These are phyloP conservation scores for Odocoileus hemionus DNA, from an alignment of 2,113 vertebrate genomes.

Conservation along the genomic window DNA sequence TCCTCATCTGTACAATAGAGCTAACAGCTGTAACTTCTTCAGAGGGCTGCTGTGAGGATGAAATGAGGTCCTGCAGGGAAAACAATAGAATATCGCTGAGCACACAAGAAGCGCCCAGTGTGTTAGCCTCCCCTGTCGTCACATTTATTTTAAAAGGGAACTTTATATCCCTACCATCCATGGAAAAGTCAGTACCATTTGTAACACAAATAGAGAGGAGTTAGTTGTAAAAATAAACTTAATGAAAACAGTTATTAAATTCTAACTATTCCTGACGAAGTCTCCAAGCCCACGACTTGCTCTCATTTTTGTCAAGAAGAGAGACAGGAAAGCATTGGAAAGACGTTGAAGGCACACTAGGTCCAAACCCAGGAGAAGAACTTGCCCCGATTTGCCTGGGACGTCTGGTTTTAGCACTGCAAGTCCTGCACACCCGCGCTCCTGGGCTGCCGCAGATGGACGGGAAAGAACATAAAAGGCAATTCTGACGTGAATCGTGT, in stretches of 20 bases:
- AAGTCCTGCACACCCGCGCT: background rate
- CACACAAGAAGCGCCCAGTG: background rate
- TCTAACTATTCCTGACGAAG: background rate
- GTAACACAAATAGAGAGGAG: background rate
- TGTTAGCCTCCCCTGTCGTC: background rate
- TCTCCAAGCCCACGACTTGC: background rate
- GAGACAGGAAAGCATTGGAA: background rate
- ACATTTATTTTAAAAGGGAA: slow-evolving; percentile 23
- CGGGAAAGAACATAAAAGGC: background rate
- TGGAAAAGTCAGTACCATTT: slow-evolving; percentile 14
- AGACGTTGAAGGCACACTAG: background rate
- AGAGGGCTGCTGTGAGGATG: background rate
- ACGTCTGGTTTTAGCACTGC: background rate
- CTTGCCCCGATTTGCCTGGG: background rate
- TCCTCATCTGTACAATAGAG: background rate
- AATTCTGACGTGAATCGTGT: background rate
- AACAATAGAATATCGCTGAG: background rate
- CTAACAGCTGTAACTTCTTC: background rate
- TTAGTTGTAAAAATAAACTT: slow-evolving; percentile 24
- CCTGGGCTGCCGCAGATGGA: background rate
- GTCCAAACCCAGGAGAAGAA: background rate
- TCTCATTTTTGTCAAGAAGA: slow-evolving; percentile 22
- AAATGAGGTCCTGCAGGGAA: background rate
- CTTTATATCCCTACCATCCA: background rate
- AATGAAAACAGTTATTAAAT: slow-evolving; percentile 26